phyloP scores from a whole-genome alignment of 2,888 invertebrate genomes.

The Leuctra nigra region DNA sequence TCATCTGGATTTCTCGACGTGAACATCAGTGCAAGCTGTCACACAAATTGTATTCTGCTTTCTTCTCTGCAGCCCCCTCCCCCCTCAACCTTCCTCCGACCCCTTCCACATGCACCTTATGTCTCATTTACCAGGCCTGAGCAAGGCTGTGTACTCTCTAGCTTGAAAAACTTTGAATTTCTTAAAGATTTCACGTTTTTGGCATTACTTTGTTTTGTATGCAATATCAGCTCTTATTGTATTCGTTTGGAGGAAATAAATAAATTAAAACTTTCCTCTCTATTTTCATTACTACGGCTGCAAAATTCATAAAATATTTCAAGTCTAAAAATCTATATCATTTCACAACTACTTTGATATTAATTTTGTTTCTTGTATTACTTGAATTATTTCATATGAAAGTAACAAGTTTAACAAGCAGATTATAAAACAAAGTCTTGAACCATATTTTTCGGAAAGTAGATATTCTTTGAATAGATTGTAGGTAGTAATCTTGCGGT shows the following conservation, averaged over 20 bases:
- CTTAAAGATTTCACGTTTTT: constrained; percentile 1
- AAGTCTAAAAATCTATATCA: no score
- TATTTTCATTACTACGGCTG: no score
- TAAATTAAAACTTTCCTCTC: no score
- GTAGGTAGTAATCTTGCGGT: constrained; percentile 17
- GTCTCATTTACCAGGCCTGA: constrained; percentile 23
- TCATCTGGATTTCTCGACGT: constrained; percentile 18
- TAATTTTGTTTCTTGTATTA: no score
- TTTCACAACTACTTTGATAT: no score
- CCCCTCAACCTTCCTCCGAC: constrained; percentile 19
- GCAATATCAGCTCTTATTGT: no score
- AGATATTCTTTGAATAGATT: constrained; percentile 8
- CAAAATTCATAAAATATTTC: no score
- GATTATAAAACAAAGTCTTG: no score
- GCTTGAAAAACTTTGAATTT: constrained; percentile 1
- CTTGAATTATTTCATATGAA: no score
- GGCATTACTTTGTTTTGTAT: constrained; percentile 6
- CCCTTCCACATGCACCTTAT: constrained; percentile 19
- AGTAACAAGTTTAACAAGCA: no score
- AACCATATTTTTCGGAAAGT: no score
- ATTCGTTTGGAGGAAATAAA: no score
- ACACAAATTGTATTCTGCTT: constrained; percentile 26
- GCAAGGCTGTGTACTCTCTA: not conserved
- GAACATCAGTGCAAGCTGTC: constrained; percentile 27
- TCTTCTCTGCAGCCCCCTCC: constrained; percentile 26